Conservation (phyloP, 2,113 vertebrate species). For the Pygathrix nemaeus region DNA sequence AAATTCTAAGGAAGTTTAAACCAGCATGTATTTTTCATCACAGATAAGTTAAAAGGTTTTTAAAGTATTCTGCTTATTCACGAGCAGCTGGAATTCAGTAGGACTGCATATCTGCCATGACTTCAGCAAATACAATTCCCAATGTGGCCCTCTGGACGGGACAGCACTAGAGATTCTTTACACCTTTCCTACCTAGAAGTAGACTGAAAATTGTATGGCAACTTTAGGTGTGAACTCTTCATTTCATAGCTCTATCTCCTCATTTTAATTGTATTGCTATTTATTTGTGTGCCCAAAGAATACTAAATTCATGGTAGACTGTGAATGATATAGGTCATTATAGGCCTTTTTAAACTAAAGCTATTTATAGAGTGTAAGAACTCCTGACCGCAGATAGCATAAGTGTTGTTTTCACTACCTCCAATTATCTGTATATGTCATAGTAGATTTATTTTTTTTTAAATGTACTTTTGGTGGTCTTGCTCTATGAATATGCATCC, state of each 20-base stretch:
- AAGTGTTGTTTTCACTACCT: not conserved
- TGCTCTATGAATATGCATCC: not conserved
- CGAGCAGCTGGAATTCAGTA: conserved; percentile 30
- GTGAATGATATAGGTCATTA: not conserved
- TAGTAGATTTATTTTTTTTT: not conserved
- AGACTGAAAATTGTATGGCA: conserved; percentile 48
- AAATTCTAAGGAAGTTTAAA: conserved; percentile 70
- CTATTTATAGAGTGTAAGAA: not conserved
- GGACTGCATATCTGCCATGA: conserved; percentile 1
- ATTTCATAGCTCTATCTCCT: conserved; percentile 53
- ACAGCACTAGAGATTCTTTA: conserved; percentile 50
- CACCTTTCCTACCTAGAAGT: conserved; percentile 43
- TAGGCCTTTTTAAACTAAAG: not conserved
- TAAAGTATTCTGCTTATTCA: conserved; percentile 68
- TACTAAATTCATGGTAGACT: conserved; percentile 36
- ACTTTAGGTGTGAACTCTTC: conserved; percentile 56
- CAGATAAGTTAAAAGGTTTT: conserved; percentile 63
- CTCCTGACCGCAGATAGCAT: not conserved
- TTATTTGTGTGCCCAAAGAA: conserved; percentile 17
- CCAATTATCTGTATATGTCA: not conserved
- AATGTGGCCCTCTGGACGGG: conserved; percentile 28
- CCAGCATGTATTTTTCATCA: conserved; percentile 68
- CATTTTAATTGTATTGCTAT: conserved; percentile 53
- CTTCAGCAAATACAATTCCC: conserved; percentile 41
- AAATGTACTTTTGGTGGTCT: not conserved